Percentiles rank a stretch among this genome's conserved stretches.
phyloP scores from a whole-genome alignment of 2,113 vertebrate species.

The Vulpes vulpes region DNA sequence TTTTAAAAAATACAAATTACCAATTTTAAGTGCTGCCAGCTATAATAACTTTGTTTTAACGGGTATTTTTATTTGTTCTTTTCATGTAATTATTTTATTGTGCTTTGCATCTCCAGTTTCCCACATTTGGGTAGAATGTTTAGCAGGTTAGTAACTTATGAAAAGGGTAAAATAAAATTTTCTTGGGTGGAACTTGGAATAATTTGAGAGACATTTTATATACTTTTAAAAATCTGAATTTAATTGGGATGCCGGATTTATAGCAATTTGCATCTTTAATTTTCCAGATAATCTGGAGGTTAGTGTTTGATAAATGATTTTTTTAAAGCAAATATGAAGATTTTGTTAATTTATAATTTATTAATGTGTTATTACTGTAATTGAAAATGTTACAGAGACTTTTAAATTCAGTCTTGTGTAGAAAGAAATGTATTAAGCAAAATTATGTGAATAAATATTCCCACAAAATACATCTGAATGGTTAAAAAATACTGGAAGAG shows the following conservation, averaged over 20 bases:
- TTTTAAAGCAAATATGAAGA: constrained; percentile 76
- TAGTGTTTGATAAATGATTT: constrained; percentile 84
- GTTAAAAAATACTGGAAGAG: constrained; percentile 83
- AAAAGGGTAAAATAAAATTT: constrained; percentile 78
- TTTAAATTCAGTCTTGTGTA: constrained; percentile 77
- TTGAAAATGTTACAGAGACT: constrained; percentile 80
- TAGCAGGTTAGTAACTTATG: constrained; percentile 77
- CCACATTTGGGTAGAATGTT: constrained; percentile 80
- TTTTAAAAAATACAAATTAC: constrained; percentile 81
- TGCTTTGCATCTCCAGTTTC: constrained; percentile 87
- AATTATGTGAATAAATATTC: constrained; percentile 83
- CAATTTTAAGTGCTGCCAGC: constrained; percentile 87
- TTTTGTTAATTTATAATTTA: constrained; percentile 89
- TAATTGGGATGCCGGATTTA: constrained; percentile 81
- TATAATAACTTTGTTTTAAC: constrained; percentile 88
- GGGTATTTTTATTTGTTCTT: constrained; percentile 89
- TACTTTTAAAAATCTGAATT: constrained; percentile 78
- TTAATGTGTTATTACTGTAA: constrained; percentile 84
- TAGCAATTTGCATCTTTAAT: constrained; percentile 83
- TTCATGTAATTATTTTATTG: constrained; percentile 88
- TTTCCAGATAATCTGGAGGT: constrained; percentile 80
- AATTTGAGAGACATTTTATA: constrained; percentile 78
- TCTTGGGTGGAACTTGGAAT: constrained; percentile 81
- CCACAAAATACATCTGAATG: constrained; percentile 76
- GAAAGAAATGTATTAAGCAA: constrained; percentile 75